phyloP scores from a whole-genome alignment of 2,113 vertebrate genomes.

The Poeciliopsis retropinna region DNA sequence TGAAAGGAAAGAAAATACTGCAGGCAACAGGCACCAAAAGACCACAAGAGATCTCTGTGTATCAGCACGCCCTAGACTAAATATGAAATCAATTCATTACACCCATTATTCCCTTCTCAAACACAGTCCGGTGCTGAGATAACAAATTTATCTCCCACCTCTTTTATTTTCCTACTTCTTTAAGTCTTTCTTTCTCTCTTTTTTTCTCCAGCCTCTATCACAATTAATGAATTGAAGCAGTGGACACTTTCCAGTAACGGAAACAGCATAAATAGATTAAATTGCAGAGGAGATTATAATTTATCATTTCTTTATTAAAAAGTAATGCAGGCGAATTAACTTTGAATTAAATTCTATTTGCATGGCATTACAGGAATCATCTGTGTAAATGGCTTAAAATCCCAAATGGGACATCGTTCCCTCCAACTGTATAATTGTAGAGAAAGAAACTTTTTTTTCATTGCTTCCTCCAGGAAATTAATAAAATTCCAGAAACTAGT shows the following conservation, averaged over 20 bases:
- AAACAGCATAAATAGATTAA: constrained; percentile 75
- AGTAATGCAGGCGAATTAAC: constrained; percentile 82
- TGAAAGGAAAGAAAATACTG: constrained; percentile 73
- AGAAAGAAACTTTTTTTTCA: constrained; percentile 59
- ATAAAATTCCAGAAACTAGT: constrained; percentile 58
- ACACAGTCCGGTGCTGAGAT: constrained; percentile 54
- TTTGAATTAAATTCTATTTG: constrained; percentile 86
- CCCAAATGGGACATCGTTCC: constrained; percentile 76
- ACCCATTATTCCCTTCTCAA: constrained; percentile 69
- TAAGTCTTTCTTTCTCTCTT: constrained; percentile 27
- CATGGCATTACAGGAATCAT: constrained; percentile 81
- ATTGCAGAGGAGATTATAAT: constrained; percentile 78
- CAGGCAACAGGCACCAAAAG: constrained; percentile 65
- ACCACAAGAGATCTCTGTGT: constrained; percentile 64
- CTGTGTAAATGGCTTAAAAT: constrained; percentile 82
- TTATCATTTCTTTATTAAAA: constrained; percentile 85
- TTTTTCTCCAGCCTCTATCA: constrained; percentile 11
- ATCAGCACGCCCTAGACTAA: constrained; percentile 69
- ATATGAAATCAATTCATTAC: constrained; percentile 78
- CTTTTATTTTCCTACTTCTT: constrained; percentile 42
- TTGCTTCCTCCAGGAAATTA: constrained; percentile 59
- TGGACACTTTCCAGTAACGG: constrained; percentile 71
- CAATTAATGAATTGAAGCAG: constrained; percentile 64
- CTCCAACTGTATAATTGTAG: constrained; percentile 68
- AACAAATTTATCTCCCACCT: constrained; percentile 64